Percentiles rank a stretch among this genome's conserved stretches.
phyloP scores from a whole-genome alignment of 2,888 invertebrate species.

The Eulithis testata region DNA sequence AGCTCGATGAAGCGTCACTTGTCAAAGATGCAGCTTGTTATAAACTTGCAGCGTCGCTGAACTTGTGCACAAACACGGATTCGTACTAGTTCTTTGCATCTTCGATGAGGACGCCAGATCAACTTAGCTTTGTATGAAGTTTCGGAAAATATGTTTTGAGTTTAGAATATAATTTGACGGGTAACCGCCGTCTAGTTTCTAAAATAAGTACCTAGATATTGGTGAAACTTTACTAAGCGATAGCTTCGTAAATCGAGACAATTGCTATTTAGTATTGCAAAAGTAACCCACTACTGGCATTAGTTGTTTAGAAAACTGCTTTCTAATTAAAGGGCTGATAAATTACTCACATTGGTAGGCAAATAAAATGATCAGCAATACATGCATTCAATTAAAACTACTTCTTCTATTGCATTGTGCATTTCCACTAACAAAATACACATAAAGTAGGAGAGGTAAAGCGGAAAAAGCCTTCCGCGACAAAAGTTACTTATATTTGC shows the following conservation, averaged over 20 bases:
- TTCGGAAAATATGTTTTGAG: conserved; percentile 1
- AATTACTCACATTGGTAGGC: no score
- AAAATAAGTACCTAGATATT: no score
- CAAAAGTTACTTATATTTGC: conserved; percentile 39
- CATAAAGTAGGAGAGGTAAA: conserved; percentile 15
- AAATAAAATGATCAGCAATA: no score
- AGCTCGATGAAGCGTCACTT: conserved; percentile 24
- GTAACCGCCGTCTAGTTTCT: no score
- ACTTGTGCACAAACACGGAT: conserved; percentile 29
- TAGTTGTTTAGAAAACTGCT: no score
- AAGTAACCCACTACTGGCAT: no score
- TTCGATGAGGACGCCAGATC: conserved; percentile 18
- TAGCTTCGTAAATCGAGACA: no score
- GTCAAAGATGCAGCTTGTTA: conserved; percentile 42
- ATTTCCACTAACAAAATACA: conserved; percentile 23
- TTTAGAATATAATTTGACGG: not conserved
- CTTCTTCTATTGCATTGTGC: conserved; percentile 23
- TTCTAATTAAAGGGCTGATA: no score
- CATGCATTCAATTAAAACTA: not conserved
- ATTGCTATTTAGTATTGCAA: no score
- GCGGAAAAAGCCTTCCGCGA: conserved; percentile 25
- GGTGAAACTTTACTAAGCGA: no score
- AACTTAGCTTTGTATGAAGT: conserved; percentile 15
- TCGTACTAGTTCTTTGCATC: conserved; percentile 24
- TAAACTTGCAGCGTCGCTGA: conserved; percentile 25